Evolutionary conservation across 2,797 vertebrate genomes (phyloP).

Genomic region (Chiroxiphia lanceolata): DNA sequence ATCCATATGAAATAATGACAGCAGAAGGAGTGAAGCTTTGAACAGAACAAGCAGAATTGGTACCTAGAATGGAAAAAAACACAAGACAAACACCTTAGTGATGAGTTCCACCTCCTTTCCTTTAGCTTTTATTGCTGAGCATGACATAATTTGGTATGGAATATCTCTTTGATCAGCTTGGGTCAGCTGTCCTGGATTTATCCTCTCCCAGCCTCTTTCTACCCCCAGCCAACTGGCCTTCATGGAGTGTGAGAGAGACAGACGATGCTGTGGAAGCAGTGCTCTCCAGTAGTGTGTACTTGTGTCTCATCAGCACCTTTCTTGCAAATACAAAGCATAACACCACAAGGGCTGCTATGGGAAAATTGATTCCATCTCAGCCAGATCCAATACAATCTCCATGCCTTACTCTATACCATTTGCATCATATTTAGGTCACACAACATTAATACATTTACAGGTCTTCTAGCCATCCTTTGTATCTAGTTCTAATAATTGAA

Average conservation of each 20-base stretch:
- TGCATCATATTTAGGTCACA: not conserved
- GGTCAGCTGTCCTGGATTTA: not conserved
- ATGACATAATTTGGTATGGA: not conserved
- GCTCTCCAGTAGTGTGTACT: not conserved
- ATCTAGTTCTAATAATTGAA: not conserved
- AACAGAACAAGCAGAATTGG: not conserved
- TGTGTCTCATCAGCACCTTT: not conserved
- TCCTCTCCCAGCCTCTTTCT: not conserved
- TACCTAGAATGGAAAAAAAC: not conserved
- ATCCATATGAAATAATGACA: not conserved
- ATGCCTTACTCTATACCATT: not conserved
- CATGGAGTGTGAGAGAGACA: not conserved
- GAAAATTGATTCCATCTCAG: not conserved
- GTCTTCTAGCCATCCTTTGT: not conserved
- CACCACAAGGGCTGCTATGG: not conserved
- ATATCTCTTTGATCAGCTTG: not conserved
- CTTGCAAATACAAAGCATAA: not conserved
- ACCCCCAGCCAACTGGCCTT: not conserved
- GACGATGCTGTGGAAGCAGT: not conserved
- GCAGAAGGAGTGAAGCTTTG: not conserved
- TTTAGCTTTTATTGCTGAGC: not conserved
- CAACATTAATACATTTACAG: not conserved
- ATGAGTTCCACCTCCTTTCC: not conserved
- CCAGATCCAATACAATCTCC: not conserved
- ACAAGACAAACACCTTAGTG: not conserved